Evolutionary conservation across 2,888 invertebrate species (phyloP).

Genomic region (Agapostemon virescens): DNA sequence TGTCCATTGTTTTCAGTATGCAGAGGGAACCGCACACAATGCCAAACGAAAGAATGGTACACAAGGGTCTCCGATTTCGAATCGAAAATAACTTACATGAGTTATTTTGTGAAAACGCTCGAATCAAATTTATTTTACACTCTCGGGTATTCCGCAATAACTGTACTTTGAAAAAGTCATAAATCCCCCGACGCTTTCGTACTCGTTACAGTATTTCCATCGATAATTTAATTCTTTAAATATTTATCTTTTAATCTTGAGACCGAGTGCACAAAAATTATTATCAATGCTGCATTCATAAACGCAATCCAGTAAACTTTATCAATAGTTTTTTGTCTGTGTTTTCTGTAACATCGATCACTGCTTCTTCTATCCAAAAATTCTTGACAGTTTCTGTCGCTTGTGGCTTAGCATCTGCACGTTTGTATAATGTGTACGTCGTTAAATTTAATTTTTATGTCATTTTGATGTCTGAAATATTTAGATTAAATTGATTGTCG

Average conservation of each 20-base stretch:
- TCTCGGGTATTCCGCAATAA: neutral
- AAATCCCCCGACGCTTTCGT: neutral
- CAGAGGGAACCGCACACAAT: neutral
- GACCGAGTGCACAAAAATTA: neutral
- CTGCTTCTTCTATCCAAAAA: neutral
- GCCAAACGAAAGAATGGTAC: slow-evolving; percentile 5
- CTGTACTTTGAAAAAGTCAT: neutral
- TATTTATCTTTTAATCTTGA: neutral
- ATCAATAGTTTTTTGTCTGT: neutral
- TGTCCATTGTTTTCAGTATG: slow-evolving; percentile 16
- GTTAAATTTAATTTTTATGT: too few species aligned
- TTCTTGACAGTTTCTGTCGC: too few species aligned
- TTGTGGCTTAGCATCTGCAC: too few species aligned
- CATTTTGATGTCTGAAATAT: too few species aligned
- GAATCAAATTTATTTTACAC: neutral
- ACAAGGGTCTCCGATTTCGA: neutral
- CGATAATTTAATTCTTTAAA: neutral
- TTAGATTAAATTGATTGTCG: neutral
- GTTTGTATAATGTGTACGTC: too few species aligned
- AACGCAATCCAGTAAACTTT: neutral
- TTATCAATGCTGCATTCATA: neutral
- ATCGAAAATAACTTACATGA: slow-evolving; percentile 20
- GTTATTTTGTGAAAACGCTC: neutral
- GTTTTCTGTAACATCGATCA: neutral
- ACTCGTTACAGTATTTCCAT: neutral